A percentile compares a stretch with the other conserved stretches of the same genome.
phyloP scores from a whole-genome alignment of 2,888 invertebrate genomes.

The Eurytoma adleriae region DNA sequence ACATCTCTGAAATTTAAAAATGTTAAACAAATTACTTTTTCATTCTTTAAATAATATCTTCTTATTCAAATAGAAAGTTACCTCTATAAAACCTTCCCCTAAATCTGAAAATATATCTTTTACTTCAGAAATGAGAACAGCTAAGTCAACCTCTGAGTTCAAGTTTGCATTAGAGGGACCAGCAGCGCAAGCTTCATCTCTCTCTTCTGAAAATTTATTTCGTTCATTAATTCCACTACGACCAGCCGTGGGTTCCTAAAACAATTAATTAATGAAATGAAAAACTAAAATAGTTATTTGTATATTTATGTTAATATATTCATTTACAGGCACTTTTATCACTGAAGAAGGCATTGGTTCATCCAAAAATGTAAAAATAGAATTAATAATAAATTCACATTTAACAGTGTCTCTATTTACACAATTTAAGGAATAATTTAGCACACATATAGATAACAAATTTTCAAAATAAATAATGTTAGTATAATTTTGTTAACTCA shows the following conservation, averaged over 20 bases:
- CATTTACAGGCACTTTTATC: constrained; percentile 31
- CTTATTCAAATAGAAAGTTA: constrained; percentile 60
- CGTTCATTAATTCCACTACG: constrained; percentile 57
- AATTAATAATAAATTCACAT: constrained; percentile 65
- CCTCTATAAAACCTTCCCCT: constrained; percentile 84
- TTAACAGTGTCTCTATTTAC: constrained; percentile 78
- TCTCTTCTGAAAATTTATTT: constrained; percentile 30
- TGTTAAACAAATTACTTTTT: background rate
- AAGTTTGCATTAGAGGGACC: constrained; percentile 16
- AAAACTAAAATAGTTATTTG: background rate
- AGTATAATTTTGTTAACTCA: background rate
- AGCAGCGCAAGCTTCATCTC: constrained; percentile 20
- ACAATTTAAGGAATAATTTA: constrained; percentile 62
- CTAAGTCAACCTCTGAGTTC: constrained; percentile 69
- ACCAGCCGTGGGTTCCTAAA: constrained; percentile 60
- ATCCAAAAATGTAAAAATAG: constrained; percentile 57
- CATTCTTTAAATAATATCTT: background rate
- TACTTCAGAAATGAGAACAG: constrained; percentile 80
- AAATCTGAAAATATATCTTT: constrained; percentile 89
- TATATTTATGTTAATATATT: constrained; percentile 3
- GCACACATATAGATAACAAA: too few relatives aligned
- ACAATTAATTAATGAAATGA: constrained; percentile 6
- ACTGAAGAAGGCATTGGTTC: constrained; percentile 15
- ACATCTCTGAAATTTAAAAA: constrained; percentile 82
- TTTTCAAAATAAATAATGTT: background rate